phyloP scores from a whole-genome alignment of 2,113 vertebrate species.

The Cyrtonyx montezumae region DNA sequence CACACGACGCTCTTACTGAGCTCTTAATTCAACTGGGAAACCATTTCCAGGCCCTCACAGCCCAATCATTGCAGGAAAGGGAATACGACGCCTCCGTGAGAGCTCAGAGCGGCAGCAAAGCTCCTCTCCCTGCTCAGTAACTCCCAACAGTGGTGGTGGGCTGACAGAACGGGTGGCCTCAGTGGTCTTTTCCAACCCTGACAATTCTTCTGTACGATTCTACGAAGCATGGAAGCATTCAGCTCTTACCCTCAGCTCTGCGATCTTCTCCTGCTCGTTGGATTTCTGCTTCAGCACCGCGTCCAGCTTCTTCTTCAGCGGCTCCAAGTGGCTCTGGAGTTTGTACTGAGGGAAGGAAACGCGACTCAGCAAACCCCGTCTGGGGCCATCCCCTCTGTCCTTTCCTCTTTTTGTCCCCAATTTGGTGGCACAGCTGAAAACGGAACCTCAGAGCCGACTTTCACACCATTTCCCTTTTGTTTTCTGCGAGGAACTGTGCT shows the following conservation, averaged over 20 bases:
- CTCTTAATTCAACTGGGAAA: background rate
- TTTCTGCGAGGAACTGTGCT: fast-evolving
- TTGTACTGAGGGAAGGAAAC: conserved; percentile 57
- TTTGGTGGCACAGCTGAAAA: background rate
- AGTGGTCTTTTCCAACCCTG: no score
- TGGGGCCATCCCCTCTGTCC: no score
- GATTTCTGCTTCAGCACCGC: conserved; percentile 76
- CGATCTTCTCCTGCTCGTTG: conserved; percentile 74
- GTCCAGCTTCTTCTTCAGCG: conserved; percentile 73
- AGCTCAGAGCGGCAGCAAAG: background rate
- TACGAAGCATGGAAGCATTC: fast-evolving
- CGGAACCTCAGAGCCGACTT: background rate
- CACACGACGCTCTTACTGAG: no score
- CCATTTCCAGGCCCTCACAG: fast-evolving
- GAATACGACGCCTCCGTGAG: fast-evolving
- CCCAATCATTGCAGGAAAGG: background rate
- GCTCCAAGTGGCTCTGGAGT: conserved; percentile 78
- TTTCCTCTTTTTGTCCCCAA: background rate
- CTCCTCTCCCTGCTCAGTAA: background rate
- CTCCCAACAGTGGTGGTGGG: fast-evolving
- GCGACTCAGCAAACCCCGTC: background rate
- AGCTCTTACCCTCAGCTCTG: conserved; percentile 68
- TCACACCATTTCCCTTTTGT: background rate
- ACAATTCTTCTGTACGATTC: no score
- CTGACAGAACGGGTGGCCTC: no score